Evolutionary conservation across 2,888 invertebrate species (phyloP), one percentile per base, ranked within the genome.

Genomic region (Onchidella celtica): DNA sequence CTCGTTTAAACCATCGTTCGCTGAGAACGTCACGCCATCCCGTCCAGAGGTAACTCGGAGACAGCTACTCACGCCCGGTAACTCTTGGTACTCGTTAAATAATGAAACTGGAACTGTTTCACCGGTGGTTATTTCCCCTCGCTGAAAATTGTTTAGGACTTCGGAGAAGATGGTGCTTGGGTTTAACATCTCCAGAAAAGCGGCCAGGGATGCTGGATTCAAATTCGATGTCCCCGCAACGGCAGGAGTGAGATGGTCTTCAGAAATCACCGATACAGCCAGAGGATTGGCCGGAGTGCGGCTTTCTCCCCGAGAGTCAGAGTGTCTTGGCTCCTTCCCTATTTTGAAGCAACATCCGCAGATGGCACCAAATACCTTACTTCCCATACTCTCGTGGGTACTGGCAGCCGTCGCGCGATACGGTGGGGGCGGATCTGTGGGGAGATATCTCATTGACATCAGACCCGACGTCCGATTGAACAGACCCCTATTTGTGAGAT

Each of bases 21-120:
- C 3, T 32, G 63, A 3, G 3, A 4, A 63, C 9, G 2, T n/a
- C n/a, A 2, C 27, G 3, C 17, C 17, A 27, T 9, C 29, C 2
- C 29, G 3, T 27, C 6, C 21, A 27, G 32, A 63, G 29, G 3
- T 6, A 63, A n/a, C n/a, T n/a, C n/a, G n/a, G n/a, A n/a, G n/a
- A n/a, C n/a, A n/a, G n/a, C n/a, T n/a, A n/a, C n/a, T n/a, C n/a
- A n/a, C n/a, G n/a, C n/a, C n/a, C n/a, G 63, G 27, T 63, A 63
- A 63, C 29, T 63, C 63, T 3, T 63, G 63, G 29, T 63, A 63
- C 3, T 63, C 63, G 63, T 63, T 63, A 63, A n/a, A 27, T 27
- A 29, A 17, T 27, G 27, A 11, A 27, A 1, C 32, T 27, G 29
- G 3, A 4, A 14, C 3, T 27, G 3, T 27, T 63, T 3, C 4